phyloP scores from a whole-genome alignment of 2,113 vertebrate species.

The Rousettus leschenaultii region DNA sequence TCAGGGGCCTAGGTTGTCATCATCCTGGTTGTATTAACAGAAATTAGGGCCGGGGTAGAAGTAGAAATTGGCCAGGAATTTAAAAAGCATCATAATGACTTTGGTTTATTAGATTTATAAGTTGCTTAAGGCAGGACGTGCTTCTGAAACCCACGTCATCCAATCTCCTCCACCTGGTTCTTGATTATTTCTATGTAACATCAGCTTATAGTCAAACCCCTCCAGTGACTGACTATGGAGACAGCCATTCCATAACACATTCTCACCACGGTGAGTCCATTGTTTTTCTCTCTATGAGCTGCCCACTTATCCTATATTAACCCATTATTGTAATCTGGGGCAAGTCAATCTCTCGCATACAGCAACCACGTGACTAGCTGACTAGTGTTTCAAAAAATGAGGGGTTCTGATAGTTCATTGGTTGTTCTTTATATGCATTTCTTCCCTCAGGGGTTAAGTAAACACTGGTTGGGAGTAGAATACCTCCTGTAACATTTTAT shows the following conservation, averaged over 20 bases:
- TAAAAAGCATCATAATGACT: background rate
- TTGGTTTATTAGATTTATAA: background rate
- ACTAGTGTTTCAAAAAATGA: background rate
- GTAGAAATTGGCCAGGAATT: background rate
- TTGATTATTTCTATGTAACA: background rate
- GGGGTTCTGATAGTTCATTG: fast-evolving
- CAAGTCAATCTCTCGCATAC: too few relatives aligned
- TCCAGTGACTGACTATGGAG: background rate
- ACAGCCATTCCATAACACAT: background rate
- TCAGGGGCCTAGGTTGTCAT: background rate
- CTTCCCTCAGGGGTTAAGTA: background rate
- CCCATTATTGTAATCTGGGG: background rate
- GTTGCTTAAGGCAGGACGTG: background rate
- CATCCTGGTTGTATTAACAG: too few relatives aligned
- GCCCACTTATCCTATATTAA: too few relatives aligned
- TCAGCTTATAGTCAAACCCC: background rate
- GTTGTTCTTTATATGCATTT: background rate
- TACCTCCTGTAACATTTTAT: background rate
- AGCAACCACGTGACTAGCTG: background rate
- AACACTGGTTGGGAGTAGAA: background rate
- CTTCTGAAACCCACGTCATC: background rate
- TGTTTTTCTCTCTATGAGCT: background rate
- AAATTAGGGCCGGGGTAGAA: background rate
- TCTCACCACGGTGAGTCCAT: background rate
- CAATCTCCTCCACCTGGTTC: background rate